Conservation (phyloP, 2,888 invertebrate species). For the Eupithecia pulchellata region DNA sequence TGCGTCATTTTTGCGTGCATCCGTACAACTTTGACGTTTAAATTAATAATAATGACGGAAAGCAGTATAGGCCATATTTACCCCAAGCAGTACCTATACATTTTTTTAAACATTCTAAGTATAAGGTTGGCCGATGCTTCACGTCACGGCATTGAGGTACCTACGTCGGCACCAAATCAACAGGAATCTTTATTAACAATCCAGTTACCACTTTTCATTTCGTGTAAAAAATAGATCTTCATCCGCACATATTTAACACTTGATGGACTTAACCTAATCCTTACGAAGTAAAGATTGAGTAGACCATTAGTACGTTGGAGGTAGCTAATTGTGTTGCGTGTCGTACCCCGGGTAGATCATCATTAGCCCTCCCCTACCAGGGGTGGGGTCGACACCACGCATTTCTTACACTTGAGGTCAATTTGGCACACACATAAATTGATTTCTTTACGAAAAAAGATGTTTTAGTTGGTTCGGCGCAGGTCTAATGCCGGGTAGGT, state of each 20-base stretch:
- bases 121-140: no score
- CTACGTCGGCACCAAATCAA: no score
- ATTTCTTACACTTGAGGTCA: constrained; percentile 3
- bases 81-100: no score
- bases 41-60: neutral
- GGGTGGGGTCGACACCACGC: constrained; percentile 5
- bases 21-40: neutral
- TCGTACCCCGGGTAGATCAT: neutral
- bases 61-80: neutral
- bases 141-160: no score
- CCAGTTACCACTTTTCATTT: neutral
- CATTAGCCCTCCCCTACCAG: neutral
- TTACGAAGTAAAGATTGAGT: neutral
- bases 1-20: neutral
- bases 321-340: neutral
- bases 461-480: neutral
- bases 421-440: neutral
- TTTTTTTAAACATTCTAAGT: neutral
- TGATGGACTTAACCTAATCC: neutral
- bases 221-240: neutral
- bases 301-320: neutral
- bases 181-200: no score
- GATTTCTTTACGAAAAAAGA: neutral
- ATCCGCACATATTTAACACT: neutral
- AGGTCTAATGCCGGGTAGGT: no score